Evolutionary conservation across 2,797 vertebrate genomes (phyloP).

Genomic region (Esox masquinongy): DNA sequence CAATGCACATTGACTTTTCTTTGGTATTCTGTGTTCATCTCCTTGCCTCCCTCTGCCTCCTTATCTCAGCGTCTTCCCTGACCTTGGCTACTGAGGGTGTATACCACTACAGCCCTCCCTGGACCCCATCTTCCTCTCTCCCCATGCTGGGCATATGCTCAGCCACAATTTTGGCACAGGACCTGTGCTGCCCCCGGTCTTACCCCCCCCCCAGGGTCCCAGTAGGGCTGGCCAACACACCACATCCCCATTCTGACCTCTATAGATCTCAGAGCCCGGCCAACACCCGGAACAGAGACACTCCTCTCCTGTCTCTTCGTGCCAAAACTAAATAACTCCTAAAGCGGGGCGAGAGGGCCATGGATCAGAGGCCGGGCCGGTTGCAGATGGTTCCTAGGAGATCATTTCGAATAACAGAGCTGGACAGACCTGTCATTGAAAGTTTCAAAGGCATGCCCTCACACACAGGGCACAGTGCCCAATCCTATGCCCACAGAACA

Average conservation of each 20-base stretch:
- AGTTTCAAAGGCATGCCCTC: not conserved
- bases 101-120: not conserved
- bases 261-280: not conserved
- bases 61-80: not conserved
- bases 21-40: not conserved
- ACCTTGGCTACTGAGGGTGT: constrained; percentile 15
- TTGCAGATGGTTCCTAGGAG: not conserved
- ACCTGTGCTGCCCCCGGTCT: not conserved
- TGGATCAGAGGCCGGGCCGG: not conserved
- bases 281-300: not conserved
- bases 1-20: not conserved
- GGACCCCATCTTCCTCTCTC: constrained; percentile 8
- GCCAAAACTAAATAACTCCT: not conserved
- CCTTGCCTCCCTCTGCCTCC: not conserved
- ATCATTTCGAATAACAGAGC: not conserved
- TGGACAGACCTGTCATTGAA: not conserved
- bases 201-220: constrained; percentile 15
- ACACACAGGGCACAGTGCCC: not conserved
- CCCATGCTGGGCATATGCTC: constrained; percentile 27
- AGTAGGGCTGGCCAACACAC: not conserved
- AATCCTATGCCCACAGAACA: not conserved
- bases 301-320: not conserved
- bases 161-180: constrained; percentile 24
- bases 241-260: not conserved
- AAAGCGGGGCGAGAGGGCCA: not conserved